Base-by-base conservation (phyloP, 2,113 vertebrate species). In the Glareola pratincola region DNA sequence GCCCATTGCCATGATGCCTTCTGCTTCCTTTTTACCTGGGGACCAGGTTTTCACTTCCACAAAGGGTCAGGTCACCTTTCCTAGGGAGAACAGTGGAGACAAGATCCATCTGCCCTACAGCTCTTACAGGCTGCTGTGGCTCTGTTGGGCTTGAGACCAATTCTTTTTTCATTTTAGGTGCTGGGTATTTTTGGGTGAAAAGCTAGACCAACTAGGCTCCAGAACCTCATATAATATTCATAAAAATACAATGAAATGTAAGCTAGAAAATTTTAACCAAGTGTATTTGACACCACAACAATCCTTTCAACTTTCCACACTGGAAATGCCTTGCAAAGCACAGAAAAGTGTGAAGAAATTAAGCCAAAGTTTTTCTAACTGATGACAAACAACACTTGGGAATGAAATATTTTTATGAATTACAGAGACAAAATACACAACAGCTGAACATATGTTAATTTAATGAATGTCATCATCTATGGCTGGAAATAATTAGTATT, bases 241-340 rank as follows among this genome's bases (percentile, higher is more conserved):
- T 14, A 67, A 89, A 91, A 82, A 43, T 16, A 22, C 12, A 24
- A 36, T 6, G 62, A 29, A 37, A 13, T 24, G 3, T 29, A 47
- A 78, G 47, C 17, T 15, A 56, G 11, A 59, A 68, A 78, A 47
- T 24, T 68, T 81, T 57, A 82, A 32, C 22, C 1, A 14, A 30
- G 4, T 43, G 13, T 37, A 5, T 62, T 68, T 72, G 22, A 71
- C 59, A 63, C 1, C 3, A n/a, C 12, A 3, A 11, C 68, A 72
- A 64, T 56, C 16, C 10, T 90, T 76, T 56, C 15, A 71, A 8
- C 3, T 57, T 67, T 29, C 17, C 10, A 91, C 56, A 67, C 3
- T 12, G 41, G 39, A 79, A 95, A 84, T 92, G 32, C 59, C 94
- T 97, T 93, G 62, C 54, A 94, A 92, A 91, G 10, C 15, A 60